Base-by-base conservation (phyloP, 2,888 invertebrate species). In the Phalangium opilio region DNA sequence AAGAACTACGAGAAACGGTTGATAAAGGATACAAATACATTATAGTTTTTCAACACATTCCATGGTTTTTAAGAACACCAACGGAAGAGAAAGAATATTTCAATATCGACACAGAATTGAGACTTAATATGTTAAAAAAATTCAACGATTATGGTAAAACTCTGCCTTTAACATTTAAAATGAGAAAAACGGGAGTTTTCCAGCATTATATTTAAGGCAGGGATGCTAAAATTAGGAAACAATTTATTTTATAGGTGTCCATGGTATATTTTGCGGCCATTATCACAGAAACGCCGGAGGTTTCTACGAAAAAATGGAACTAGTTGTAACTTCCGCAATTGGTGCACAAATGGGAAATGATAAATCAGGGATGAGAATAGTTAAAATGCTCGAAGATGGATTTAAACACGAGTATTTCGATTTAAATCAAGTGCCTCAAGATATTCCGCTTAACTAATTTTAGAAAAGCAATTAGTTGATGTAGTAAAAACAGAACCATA, bases 231-330 rank as follows among this genome's bases (percentile, higher is more conserved):
- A 27, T 7, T 27, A 27, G 4, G 4, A 7, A 27, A 27, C 8
- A 27, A 27, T 27, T 27, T 27, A 27, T 12, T 36, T 36, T 48
- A 35, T 48, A 64, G 70, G 70, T 35, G 67, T 72, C 12, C 55
- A 61, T 8, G 61, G 63, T 43, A 61, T 72, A 32, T 72, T 72
- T 58, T 67, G 66, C 57, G 71, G 72, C 2, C 72, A 72, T 58
- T 69, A 66, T 50, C 72, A 73, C 57, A 60, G 63, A 20, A 72
- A 72, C 56, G 67, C 63, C 5, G 67, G 67, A 12, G 70, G 69
- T 11, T 58, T 55, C 27, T 68, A 65, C 53, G 61, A 63, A 44
- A 60, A 64, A 36, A 54, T 72, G 52, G 66, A 69, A 56, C 53
- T 65, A 43, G 61, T 71, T 11, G 66, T 68, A 4, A 71, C 72